Base-by-base conservation (phyloP, 1,140 invertebrate species). In the Calliopsis andreniformis region DNA sequence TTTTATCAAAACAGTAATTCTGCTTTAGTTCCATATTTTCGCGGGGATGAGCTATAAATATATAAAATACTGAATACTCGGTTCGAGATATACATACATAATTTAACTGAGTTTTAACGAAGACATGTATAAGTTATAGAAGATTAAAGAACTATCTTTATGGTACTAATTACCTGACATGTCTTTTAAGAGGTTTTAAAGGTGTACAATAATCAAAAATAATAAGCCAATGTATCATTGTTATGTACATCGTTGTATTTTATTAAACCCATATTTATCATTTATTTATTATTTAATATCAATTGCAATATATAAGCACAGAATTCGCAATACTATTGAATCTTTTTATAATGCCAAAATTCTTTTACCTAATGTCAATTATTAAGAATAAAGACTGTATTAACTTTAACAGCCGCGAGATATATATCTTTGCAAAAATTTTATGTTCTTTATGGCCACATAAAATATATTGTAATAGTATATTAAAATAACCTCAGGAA, bases 141-240 rank as follows among this genome's bases (percentile, higher is more conserved):
- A 84, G 68, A 66, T 77, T 62, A 76, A 81, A 75, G 39, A 80
- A 59, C 20, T 77, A 80, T 61, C 51, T 80, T 78, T 69, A 62
- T 55, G 82, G 82, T 62, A 76, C 64, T 77, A 76, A 72, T 64
- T 70, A 82, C 55, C 51, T 85, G 63, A 77, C 76, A 82, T 62
- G 59, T 83, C 69, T 83, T 64, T 70, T 20, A 66, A 79, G 43
- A 63, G 76, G 20, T 82, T 79, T 47, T 70, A 64, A 82, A 75
- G 62, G 64, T 83, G 82, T 83, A 83, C 77, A 83, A 83, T 75
- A 83, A 83, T 83, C 80, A 83, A 83, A 83, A 83, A 35, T 83
- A 83, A 83, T 76, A 83, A 82, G 69, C 63, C 78, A 83, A 62
- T 82, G 75, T 66, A 82, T 83, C 55, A 82, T 83, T 83, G 82